Conservation (phyloP, 2,113 vertebrate genomes). For the Albula glossodonta region DNA sequence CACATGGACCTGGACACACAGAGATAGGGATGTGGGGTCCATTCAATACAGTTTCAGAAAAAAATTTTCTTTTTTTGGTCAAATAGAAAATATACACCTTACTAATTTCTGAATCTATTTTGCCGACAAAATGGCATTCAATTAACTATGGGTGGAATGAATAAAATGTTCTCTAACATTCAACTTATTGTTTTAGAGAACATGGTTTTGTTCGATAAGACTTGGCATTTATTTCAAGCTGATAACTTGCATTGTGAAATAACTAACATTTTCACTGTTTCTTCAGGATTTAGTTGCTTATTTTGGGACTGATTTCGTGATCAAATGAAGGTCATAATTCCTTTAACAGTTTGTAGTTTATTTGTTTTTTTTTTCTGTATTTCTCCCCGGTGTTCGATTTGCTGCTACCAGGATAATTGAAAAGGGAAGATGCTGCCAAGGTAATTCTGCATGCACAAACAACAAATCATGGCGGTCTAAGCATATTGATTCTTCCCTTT, state of each 20-base stretch:
- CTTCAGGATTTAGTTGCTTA: neutral
- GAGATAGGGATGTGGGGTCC: too few species aligned
- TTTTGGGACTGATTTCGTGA: neutral
- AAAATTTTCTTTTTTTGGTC: too few species aligned
- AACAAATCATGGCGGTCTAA: neutral
- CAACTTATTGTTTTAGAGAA: neutral
- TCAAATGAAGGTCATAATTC: neutral
- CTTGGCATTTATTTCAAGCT: neutral
- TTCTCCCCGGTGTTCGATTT: neutral
- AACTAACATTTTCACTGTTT: too few species aligned
- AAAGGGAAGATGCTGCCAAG: neutral
- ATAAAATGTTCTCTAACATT: neutral
- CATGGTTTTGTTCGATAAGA: neutral
- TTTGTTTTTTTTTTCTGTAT: neutral
- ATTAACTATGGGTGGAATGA: neutral
- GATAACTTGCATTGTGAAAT: neutral
- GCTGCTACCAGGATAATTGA: neutral
- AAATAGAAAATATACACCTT: too few species aligned
- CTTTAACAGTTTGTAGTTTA: neutral
- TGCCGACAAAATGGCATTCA: too few species aligned
- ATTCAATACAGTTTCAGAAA: too few species aligned
- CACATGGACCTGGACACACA: too few species aligned
- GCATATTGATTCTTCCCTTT: neutral
- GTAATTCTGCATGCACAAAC: neutral
- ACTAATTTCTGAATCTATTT: too few species aligned